Evolutionary conservation across 1,140 invertebrate genomes (phyloP), one percentile per base, ranked within the genome.

Genomic region (Danaus melanippus): DNA sequence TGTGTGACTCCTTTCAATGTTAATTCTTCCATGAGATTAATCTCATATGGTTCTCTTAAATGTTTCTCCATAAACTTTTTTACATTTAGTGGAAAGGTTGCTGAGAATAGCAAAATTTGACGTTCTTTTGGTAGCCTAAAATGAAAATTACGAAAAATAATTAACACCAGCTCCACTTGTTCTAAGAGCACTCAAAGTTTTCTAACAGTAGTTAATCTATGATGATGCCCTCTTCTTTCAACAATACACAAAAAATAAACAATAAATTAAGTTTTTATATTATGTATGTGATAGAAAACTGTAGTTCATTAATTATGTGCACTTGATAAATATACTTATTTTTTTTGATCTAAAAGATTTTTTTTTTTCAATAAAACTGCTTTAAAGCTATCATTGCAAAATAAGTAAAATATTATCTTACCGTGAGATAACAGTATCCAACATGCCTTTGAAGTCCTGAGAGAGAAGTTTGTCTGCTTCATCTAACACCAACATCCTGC

Each of bases 11-110:
- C 98, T 87, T 99, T 99, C 43, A 99, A 86, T 59, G 98, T 99
- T 61, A 99, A 89, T 86, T 99, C 98, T 82, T 99, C 98, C 98
- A 99, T 99, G 68, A 99, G 91, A 88, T 99, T 99, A 70, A 99
- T 99, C 88, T 99, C 98, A 83, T 99, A 98, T 46, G 98, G 97
- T 86, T 97, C 94, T 70, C 93, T 92, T 77, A 99, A 92, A 85
- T 99, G 96, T 86, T 98, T 98, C 80, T 94, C 94, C 97, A 99
- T 99, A 84, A 99, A 99, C 80, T 97, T 93, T 88, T 99, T 98
- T n/a, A 99, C 98, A 70, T 97, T 98, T 52, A 98, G 89, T 65
- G 98, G 98, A 89, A 99, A 99, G 66, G 98, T 99, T 58, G 98
- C 98, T 64, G 98, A 99, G 89, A 98, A 99, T 55, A 99, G 90